These are phyloP conservation scores for Odontamblyopus rebecca DNA, from an alignment of 2,797 vertebrate genomes.

Conservation along the genomic window DNA sequence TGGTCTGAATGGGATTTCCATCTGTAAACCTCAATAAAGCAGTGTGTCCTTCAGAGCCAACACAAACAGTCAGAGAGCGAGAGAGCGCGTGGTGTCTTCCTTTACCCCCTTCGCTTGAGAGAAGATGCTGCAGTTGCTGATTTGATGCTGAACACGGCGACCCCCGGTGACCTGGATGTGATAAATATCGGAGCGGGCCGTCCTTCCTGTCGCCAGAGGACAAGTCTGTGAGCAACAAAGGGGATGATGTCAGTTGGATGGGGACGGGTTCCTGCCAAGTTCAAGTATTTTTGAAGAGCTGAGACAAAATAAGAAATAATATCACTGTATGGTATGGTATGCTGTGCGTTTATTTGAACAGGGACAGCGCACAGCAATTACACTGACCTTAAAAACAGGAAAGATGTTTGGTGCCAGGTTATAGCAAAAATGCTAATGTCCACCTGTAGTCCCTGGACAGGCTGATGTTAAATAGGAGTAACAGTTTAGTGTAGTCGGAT, in stretches of 20 bases:
- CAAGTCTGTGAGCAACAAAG: conserved; percentile 2
- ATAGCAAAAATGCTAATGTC: too few species aligned
- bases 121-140: conserved; percentile 11
- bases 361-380: too few species aligned
- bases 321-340: background rate
- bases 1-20: conserved; percentile 22
- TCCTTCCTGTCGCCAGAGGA: conserved; percentile 16
- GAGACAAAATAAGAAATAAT: background rate
- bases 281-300: background rate
- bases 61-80: conserved; percentile 13
- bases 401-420: too few species aligned
- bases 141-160: conserved; percentile 18
- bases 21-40: conserved; percentile 24
- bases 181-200: conserved; percentile 21
- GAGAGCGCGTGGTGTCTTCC: background rate
- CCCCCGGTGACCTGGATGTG: conserved; percentile 16
- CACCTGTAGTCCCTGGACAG: too few species aligned
- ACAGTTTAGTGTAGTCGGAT: too few species aligned
- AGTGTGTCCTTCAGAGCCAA: background rate
- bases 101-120: background rate
- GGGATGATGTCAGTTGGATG: conserved; percentile 13
- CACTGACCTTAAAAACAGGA: too few species aligned
- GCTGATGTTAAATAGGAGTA: too few species aligned
- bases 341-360: too few species aligned
- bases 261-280: background rate